Evolutionary conservation across 64 coral and sea anemone genomes (phyloP).

Genomic region (Acropora tenuis): DNA sequence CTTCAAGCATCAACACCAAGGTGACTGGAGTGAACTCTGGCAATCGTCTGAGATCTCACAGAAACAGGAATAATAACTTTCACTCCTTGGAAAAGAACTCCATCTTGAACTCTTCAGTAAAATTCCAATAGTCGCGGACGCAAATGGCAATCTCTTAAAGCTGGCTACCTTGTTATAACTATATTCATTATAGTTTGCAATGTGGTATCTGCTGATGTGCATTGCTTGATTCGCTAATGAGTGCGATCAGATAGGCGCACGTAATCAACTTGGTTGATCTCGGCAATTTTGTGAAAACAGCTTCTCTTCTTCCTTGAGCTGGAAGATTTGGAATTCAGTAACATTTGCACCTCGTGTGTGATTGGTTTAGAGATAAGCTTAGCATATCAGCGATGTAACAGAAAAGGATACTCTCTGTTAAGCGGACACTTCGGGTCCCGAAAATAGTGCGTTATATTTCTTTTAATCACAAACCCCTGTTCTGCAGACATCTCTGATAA

Average conservation of each 20-base stretch:
- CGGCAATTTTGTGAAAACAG: slow-evolving; percentile 41
- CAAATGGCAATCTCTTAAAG: slow-evolving; percentile 14
- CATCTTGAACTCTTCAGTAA: slow-evolving; percentile 45
- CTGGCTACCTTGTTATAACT: slow-evolving; percentile 53
- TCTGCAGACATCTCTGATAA: not conserved
- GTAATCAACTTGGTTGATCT: slow-evolving; percentile 52
- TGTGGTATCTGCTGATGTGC: not conserved
- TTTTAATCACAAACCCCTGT: too few species aligned
- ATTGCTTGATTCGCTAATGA: slow-evolving; percentile 28
- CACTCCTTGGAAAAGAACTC: not conserved
- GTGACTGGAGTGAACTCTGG: slow-evolving; percentile 49
- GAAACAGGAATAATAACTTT: slow-evolving; percentile 45
- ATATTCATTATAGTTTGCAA: slow-evolving; percentile 50
- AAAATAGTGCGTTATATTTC: too few species aligned
- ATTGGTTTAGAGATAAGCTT: not conserved
- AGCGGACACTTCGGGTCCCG: too few species aligned
- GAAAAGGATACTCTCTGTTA: not conserved
- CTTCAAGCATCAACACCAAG: slow-evolving; percentile 38
- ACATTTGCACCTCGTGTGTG: not conserved
- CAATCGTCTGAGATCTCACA: slow-evolving; percentile 41
- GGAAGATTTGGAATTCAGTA: slow-evolving; percentile 11
- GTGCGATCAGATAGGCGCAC: slow-evolving; percentile 29
- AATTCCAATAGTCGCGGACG: slow-evolving; percentile 45
- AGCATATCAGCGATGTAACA: slow-evolving; percentile 28
- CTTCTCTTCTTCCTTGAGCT: slow-evolving; percentile 30